Percentiles rank a stretch among this genome's conserved stretches.
phyloP scores from a whole-genome alignment of 37 sponge, comb jelly and placozoan species.

The Beroe forskalii region DNA sequence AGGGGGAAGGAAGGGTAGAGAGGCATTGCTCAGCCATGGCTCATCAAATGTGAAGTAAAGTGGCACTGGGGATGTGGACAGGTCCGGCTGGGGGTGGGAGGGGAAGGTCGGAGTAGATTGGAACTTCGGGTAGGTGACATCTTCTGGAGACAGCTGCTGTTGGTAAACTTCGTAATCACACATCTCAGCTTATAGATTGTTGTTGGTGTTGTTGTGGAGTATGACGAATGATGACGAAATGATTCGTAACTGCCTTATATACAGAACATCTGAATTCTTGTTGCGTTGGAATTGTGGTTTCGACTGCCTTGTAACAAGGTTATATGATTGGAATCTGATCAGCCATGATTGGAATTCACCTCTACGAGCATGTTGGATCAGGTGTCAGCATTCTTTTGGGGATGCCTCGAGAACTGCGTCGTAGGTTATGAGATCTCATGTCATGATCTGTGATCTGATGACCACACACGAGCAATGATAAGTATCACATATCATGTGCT shows the following conservation, averaged over 20 bases:
- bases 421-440: too few relatives aligned
- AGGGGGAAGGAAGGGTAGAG: neutral
- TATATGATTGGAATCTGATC: neutral
- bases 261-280: neutral
- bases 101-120: neutral
- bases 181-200: neutral
- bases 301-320: neutral
- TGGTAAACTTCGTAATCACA: neutral
- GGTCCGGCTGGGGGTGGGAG: neutral
- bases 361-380: neutral
- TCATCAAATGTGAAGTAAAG: conserved; percentile 39
- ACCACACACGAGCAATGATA: too few relatives aligned
- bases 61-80: conserved; percentile 2
- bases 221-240: neutral
- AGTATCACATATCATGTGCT: too few relatives aligned
- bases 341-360: neutral
- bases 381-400: neutral
- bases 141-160: neutral
- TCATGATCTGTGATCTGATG: too few relatives aligned
- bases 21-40: neutral
- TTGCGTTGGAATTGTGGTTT: neutral
- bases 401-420: too few relatives aligned
- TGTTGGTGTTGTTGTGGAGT: neutral
- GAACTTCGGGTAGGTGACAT: neutral
- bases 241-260: neutral